Percentiles rank a stretch among this genome's conserved stretches.
Conservation (phyloP, 2,797 vertebrate species). For the Molothrus aeneus region DNA sequence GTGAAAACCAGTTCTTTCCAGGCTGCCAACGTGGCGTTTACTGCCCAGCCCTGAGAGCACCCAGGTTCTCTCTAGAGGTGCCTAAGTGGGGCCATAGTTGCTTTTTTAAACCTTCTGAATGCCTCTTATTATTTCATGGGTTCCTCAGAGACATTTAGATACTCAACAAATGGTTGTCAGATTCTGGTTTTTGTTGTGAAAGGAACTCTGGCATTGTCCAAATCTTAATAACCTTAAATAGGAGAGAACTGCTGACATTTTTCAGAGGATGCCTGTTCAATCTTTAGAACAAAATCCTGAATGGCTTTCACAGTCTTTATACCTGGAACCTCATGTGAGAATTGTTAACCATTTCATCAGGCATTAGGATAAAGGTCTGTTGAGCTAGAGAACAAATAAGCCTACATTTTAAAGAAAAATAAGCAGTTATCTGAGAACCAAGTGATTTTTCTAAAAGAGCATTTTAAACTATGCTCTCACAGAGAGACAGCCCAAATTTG, state of each 20-base stretch:
- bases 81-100: neutral
- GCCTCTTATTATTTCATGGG: neutral
- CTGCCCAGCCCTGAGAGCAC: neutral
- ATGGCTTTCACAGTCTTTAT: neutral
- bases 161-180: neutral
- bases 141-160: neutral
- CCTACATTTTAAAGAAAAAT: neutral
- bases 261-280: neutral
- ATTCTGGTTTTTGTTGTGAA: neutral
- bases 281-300: neutral
- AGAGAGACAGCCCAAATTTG: neutral
- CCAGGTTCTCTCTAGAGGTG: neutral
- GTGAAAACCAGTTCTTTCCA: neutral
- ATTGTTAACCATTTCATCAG: neutral
- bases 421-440: neutral
- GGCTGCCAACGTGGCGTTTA: neutral
- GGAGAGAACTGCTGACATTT: neutral
- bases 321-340: neutral
- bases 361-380: neutral
- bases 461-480: neutral
- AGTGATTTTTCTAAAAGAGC: neutral
- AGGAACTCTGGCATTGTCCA: neutral
- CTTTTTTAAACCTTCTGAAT: neutral
- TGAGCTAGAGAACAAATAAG: neutral
- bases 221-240: conserved; percentile 15